Conservation (phyloP, 2,888 invertebrate species). For the Netelia fuscicornis region DNA sequence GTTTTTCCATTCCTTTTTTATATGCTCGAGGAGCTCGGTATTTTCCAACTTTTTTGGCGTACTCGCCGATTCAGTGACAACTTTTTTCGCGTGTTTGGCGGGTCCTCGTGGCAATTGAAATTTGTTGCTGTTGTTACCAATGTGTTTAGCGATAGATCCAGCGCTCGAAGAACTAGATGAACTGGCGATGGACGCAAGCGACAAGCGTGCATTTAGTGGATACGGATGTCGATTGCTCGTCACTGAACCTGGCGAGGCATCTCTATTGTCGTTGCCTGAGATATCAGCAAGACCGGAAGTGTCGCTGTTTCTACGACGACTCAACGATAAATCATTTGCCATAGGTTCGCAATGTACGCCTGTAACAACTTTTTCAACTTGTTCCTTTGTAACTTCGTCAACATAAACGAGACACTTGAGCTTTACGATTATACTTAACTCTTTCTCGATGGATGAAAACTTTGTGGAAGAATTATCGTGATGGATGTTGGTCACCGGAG, state of each 20-base stretch:
- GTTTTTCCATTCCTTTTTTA: constrained; percentile 80
- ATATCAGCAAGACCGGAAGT: constrained; percentile 79
- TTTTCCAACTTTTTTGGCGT: constrained; percentile 50
- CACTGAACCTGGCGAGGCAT: constrained; percentile 80
- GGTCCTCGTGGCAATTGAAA: constrained; percentile 77
- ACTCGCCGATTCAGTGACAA: constrained; percentile 50
- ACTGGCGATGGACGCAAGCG: constrained; percentile 78
- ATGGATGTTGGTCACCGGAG: constrained; percentile 39
- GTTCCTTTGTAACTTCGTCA: constrained; percentile 79
- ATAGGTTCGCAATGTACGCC: constrained; percentile 76
- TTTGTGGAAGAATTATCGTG: constrained; percentile 69
- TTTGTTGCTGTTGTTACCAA: constrained; percentile 71
- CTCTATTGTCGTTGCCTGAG: constrained; percentile 81
- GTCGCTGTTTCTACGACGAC: constrained; percentile 74
- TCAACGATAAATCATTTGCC: constrained; percentile 59
- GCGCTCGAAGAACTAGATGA: constrained; percentile 81
- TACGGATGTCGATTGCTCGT: constrained; percentile 77
- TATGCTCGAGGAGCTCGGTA: constrained; percentile 74
- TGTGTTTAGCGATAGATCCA: constrained; percentile 75
- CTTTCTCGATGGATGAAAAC: constrained; percentile 76
- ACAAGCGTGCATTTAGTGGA: constrained; percentile 75
- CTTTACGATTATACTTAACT: constrained; percentile 76
- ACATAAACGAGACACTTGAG: constrained; percentile 78
- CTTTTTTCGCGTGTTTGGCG: constrained; percentile 76
- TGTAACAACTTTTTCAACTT: constrained; percentile 76